Conservation (phyloP, 2,797 vertebrate genomes). For the Aselliscus stoliczkanus region DNA sequence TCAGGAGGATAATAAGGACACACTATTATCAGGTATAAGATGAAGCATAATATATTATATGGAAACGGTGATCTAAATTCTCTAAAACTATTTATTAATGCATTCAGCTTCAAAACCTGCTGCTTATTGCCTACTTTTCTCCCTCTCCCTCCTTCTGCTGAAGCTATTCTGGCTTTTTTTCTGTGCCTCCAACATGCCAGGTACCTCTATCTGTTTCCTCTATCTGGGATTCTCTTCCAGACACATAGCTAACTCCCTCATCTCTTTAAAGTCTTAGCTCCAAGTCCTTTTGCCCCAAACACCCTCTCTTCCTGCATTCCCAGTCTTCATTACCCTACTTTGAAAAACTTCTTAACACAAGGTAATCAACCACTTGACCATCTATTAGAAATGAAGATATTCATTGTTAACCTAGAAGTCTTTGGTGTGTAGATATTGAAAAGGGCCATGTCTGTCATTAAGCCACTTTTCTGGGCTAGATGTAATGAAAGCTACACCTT, state of each 20-base stretch:
- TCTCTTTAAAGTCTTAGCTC: background rate
- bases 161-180: background rate
- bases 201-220: background rate
- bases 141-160: background rate
- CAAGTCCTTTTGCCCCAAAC: background rate
- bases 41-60: background rate
- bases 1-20: constrained; percentile 10
- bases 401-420: background rate
- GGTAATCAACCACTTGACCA: background rate
- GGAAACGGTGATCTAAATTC: background rate
- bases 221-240: background rate
- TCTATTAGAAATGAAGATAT: background rate
- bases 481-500: background rate
- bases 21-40: background rate
- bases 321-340: too few species aligned
- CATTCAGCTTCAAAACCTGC: background rate
- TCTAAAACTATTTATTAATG: background rate
- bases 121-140: background rate
- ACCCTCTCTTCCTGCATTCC: background rate
- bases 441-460: background rate
- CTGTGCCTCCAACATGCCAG: background rate
- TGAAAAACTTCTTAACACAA: background rate
- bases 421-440: background rate
- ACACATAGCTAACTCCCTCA: background rate
- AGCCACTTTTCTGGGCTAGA: background rate